phyloP scores from a whole-genome alignment of 2,888 invertebrate species.

The Hirudinaria manillensis region DNA sequence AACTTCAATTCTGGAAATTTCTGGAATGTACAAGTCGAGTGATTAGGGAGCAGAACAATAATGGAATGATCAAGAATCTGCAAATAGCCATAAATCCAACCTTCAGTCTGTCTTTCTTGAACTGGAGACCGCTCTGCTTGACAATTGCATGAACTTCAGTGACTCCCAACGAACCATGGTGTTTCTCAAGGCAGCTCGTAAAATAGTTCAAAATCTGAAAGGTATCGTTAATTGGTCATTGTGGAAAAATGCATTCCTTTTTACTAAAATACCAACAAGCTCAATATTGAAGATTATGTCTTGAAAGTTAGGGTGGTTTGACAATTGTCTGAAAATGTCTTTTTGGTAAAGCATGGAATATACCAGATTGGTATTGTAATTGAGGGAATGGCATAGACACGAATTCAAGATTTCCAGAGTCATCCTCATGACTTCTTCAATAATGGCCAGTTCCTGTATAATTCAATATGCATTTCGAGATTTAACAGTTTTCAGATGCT shows the following conservation, averaged over 20 bases:
- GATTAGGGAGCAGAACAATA: neutral
- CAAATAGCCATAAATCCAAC: constrained; percentile 57
- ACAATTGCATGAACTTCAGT: constrained; percentile 79
- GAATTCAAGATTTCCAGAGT: constrained; percentile 94
- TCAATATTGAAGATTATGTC: constrained; percentile 88
- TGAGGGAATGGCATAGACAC: constrained; percentile 77
- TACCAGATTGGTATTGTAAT: constrained; percentile 82
- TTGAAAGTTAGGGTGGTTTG: constrained; percentile 80
- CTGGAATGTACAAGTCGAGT: constrained; percentile 56
- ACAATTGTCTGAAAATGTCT: constrained; percentile 70
- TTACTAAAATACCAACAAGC: constrained; percentile 61
- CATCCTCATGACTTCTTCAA: constrained; percentile 94
- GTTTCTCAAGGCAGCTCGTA: constrained; percentile 61
- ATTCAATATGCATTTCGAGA: constrained; percentile 45
- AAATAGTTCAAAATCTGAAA: constrained; percentile 66
- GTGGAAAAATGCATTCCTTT: neutral
- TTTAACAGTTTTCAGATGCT: neutral
- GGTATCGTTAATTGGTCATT: neutral
- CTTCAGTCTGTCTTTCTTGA: constrained; percentile 86
- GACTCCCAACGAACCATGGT: constrained; percentile 67
- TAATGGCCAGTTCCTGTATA: constrained; percentile 69
- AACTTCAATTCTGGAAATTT: constrained; percentile 98
- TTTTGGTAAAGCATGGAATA: constrained; percentile 87
- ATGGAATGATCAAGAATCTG: neutral
- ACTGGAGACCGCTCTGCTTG: constrained; percentile 81